Conservation (phyloP, 2,113 vertebrate genomes). For the Dasypus novemcinctus region DNA sequence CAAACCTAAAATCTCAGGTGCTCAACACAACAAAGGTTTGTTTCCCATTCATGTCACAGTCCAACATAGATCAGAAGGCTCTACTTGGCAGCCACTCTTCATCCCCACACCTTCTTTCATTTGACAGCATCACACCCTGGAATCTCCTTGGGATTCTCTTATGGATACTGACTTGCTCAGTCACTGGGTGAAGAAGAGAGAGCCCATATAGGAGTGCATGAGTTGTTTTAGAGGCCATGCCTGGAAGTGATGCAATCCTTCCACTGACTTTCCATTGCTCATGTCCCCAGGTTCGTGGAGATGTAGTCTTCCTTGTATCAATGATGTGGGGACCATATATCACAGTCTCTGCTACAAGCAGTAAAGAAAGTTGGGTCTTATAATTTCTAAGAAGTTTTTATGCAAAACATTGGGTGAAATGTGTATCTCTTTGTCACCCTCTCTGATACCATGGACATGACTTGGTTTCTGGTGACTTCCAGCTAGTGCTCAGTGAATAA, state of each 20-base stretch:
- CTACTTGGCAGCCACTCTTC: neutral
- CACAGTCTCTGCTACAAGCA: neutral
- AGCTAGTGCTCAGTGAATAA: neutral
- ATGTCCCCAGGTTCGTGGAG: neutral
- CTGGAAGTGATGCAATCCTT: neutral
- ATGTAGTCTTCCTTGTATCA: neutral
- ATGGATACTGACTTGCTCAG: neutral
- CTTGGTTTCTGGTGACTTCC: neutral
- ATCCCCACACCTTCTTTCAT: neutral
- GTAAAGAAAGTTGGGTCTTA: neutral
- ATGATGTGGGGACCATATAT: neutral
- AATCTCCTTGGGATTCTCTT: neutral
- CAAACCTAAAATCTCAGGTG: neutral
- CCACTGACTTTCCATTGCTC: neutral
- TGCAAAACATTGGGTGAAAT: neutral
- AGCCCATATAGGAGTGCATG: neutral
- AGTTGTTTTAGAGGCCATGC: neutral
- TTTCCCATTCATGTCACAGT: neutral
- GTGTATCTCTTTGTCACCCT: neutral
- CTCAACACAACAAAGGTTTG: neutral
- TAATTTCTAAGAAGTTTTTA: neutral
- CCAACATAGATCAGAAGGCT: neutral
- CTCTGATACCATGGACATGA: neutral
- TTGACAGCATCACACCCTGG: neutral
- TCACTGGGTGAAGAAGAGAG: neutral